Percentiles rank a stretch among this genome's conserved stretches.
These are phyloP conservation scores for Byasa hedistus DNA, from an alignment of 2,888 invertebrate species.

Conservation along the genomic window DNA sequence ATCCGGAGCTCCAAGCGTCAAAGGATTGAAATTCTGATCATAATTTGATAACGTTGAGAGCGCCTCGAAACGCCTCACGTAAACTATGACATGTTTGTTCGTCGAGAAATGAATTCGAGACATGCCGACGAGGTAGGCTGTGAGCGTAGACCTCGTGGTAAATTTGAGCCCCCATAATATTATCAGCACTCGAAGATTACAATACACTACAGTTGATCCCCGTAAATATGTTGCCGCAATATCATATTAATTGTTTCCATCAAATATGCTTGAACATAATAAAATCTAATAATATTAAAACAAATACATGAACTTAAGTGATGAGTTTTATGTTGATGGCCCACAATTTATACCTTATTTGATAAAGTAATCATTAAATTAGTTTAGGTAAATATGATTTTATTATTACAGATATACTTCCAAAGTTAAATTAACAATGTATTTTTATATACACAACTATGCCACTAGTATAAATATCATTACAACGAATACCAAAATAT, in stretches of 20 bases:
- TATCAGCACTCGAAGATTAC: background rate
- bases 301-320: too few species aligned
- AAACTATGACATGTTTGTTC: slow-evolving; percentile 19
- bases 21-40: slow-evolving; percentile 26
- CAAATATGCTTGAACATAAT: too few species aligned
- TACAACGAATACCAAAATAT: too few species aligned
- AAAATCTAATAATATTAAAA: too few species aligned
- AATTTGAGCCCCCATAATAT: slow-evolving; percentile 2
- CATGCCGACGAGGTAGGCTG: slow-evolving; percentile 8
- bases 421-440: background rate
- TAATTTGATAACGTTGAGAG: slow-evolving; percentile 21
- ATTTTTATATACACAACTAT: too few species aligned
- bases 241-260: too few species aligned
- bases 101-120: slow-evolving; percentile 18
- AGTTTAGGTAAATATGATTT: too few species aligned
- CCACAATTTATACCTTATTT: too few species aligned
- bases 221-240: slow-evolving; percentile 6
- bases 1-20: slow-evolving; percentile 13
- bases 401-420: background rate
- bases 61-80: slow-evolving; percentile 11
- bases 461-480: too few species aligned
- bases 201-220: background rate
- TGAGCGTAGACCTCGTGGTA: slow-evolving; percentile 8
- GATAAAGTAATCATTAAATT: background rate
- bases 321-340: too few species aligned